Percentiles rank a stretch among this genome's conserved stretches.
phyloP scores from a whole-genome alignment of 2,797 vertebrate species.

The Dromococcyx pavoninus region DNA sequence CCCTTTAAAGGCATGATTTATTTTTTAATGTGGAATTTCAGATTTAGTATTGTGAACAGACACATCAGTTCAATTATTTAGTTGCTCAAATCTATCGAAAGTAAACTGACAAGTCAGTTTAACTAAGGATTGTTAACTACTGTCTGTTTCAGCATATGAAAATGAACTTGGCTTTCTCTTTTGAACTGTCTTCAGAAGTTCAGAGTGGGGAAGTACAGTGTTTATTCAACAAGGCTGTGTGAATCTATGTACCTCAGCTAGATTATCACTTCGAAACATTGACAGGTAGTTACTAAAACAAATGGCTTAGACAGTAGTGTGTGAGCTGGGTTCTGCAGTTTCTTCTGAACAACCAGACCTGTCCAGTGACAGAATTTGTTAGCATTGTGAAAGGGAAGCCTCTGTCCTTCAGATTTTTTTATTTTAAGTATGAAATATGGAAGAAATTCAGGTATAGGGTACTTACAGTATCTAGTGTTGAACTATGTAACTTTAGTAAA shows the following conservation, averaged over 20 bases:
- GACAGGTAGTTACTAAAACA: constrained; percentile 91
- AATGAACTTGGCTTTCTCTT: constrained; percentile 69
- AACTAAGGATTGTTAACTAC: background rate
- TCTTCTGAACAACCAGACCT: constrained; percentile 43
- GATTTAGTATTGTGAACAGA: background rate
- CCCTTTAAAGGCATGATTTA: background rate
- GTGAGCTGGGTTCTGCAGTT: constrained; percentile 16
- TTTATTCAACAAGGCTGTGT: constrained; percentile 71
- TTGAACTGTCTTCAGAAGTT: constrained; percentile 80
- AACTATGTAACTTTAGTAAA: background rate
- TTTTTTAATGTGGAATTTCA: background rate
- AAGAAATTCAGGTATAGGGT: background rate
- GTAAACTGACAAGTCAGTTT: background rate
- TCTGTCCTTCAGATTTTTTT: background rate
- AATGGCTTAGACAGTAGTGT: constrained; percentile 78
- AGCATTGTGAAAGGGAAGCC: background rate
- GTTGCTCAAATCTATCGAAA: background rate
- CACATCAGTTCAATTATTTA: background rate
- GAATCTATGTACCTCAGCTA: constrained; percentile 67
- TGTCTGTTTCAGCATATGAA: constrained; percentile 36
- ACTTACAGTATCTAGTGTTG: background rate
- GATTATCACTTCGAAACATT: constrained; percentile 87
- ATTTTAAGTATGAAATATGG: background rate
- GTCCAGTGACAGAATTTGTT: constrained; percentile 8
- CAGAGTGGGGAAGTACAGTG: constrained; percentile 74